These are phyloP conservation scores for Ophion obscuratus DNA, from an alignment of 2,888 invertebrate species.

Conservation along the genomic window DNA sequence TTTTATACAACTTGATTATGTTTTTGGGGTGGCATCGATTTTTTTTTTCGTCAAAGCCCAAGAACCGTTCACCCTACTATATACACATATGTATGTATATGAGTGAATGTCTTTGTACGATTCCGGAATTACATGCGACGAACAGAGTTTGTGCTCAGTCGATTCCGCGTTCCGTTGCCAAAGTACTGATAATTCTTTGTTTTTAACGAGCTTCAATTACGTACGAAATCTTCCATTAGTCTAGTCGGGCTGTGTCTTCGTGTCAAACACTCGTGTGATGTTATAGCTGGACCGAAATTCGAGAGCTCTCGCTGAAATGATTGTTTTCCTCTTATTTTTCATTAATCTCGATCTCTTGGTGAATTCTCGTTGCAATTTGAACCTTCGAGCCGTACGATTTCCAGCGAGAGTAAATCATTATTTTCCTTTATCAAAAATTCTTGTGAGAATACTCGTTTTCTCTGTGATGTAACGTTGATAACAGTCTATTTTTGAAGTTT, in stretches of 20 bases:
- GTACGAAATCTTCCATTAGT: conserved; percentile 66
- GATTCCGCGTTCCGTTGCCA: conserved; percentile 37
- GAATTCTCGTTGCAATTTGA: background rate
- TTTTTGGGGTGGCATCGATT: no score
- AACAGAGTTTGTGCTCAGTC: conserved; percentile 22
- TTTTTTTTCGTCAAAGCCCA: no score
- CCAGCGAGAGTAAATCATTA: background rate
- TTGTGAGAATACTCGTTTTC: background rate
- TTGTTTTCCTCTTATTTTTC: background rate
- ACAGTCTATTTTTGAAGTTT: background rate
- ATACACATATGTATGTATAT: no score
- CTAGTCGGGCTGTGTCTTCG: conserved; percentile 66
- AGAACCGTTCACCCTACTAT: no score
- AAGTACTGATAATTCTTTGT: conserved; percentile 51
- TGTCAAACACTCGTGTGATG: conserved; percentile 2
- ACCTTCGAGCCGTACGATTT: no score
- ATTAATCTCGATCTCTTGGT: background rate
- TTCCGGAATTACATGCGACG: conserved; percentile 20
- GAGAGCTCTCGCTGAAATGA: background rate
- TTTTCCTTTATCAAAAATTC: background rate
- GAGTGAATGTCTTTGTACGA: conserved; percentile 13
- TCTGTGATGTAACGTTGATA: background rate
- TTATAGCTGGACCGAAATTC: conserved; percentile 21
- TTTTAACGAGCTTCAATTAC: conserved; percentile 1
- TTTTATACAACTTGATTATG: no score